phyloP scores from a whole-genome alignment of 2,113 vertebrate genomes.

The Nothocercus nigrocapillus region DNA sequence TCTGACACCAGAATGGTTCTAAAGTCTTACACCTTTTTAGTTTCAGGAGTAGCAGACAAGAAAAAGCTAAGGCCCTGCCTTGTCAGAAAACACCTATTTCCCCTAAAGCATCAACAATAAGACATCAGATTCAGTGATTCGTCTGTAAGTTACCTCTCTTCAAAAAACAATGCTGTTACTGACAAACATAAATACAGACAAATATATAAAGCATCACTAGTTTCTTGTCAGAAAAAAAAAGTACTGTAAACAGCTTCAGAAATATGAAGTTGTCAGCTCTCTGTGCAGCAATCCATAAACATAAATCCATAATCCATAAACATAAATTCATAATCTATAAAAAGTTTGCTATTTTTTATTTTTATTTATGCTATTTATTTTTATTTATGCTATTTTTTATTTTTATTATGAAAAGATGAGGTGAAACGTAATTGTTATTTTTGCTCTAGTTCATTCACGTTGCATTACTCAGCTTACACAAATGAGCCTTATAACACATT shows the following conservation, averaged over 20 bases:
- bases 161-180: not conserved
- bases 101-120: not conserved
- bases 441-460: no score
- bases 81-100: not conserved
- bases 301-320: no score
- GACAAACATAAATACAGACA: not conserved
- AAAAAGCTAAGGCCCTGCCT: not conserved
- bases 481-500: not conserved
- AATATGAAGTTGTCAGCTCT: not conserved
- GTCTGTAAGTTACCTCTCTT: not conserved
- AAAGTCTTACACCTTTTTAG: not conserved
- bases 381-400: no score
- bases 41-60: not conserved
- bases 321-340: not conserved
- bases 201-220: not conserved
- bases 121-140: accelerated
- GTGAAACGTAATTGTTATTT: not conserved
- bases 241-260: not conserved
- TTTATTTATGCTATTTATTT: no score
- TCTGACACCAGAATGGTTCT: not conserved
- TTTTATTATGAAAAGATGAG: not conserved
- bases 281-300: not conserved
- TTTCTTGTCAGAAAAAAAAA: not conserved
- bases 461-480: not conserved
- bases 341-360: not conserved